Percentiles rank a stretch among this genome's conserved stretches.
phyloP scores from a whole-genome alignment of 2,797 vertebrate species.

The Monodelphis domestica region DNA sequence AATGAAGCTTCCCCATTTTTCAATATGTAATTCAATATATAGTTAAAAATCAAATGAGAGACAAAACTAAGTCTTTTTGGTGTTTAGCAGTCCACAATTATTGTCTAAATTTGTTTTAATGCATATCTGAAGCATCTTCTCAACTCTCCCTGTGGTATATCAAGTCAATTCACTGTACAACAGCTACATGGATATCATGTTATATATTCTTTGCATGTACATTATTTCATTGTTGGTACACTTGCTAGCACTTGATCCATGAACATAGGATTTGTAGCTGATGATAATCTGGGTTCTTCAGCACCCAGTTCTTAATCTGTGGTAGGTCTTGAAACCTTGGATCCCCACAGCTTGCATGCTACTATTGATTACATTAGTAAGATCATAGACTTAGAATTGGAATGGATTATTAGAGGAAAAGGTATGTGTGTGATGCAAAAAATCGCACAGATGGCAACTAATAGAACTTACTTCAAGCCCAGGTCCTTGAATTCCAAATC shows the following conservation, averaged over 20 bases:
- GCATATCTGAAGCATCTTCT: not conserved
- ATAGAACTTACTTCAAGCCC: not conserved
- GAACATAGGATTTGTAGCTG: not conserved
- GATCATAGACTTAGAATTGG: not conserved
- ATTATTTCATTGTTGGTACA: not conserved
- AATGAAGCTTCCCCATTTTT: not conserved
- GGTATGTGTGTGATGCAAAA: not conserved
- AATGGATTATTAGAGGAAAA: not conserved
- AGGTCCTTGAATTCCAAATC: not conserved
- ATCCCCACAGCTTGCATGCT: not conserved
- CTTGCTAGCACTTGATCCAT: not conserved
- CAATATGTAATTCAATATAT: not conserved
- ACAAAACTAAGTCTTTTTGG: not conserved
- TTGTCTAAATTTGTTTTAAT: not conserved
- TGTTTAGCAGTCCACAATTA: not conserved
- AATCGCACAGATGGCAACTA: not conserved
- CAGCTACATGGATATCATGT: not conserved
- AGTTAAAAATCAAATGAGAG: not conserved
- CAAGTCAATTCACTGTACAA: not conserved
- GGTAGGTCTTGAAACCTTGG: not conserved
- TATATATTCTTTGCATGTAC: not conserved
- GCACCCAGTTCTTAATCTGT: not conserved
- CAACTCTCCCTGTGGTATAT: not conserved
- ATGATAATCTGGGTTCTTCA: not conserved
- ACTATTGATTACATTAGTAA: not conserved